Percentiles rank a stretch among this genome's conserved stretches.
Conservation (phyloP, 2,113 vertebrate genomes). For the Tiliqua scincoides region DNA sequence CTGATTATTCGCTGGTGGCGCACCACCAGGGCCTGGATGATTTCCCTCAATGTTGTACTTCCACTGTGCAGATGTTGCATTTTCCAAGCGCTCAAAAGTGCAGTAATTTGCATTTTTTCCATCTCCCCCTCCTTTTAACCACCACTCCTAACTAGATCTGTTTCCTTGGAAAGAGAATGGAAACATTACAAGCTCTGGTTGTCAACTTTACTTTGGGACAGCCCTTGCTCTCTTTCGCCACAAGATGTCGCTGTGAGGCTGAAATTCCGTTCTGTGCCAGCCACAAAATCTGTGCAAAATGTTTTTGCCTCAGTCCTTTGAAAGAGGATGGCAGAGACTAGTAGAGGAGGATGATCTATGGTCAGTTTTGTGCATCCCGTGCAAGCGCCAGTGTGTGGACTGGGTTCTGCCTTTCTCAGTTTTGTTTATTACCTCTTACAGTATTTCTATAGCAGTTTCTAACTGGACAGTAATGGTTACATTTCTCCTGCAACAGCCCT, state of each 20-base stretch:
- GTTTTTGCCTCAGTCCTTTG: background rate
- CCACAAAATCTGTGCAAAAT: background rate
- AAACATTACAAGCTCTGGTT: background rate
- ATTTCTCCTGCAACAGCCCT: background rate
- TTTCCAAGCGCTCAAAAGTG: too few relatives aligned
- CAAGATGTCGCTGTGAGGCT: slow-evolving; percentile 69
- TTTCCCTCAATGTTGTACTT: too few relatives aligned
- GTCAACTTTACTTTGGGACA: fast-evolving
- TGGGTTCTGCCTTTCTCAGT: background rate
- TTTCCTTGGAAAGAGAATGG: background rate
- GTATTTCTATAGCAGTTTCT: background rate
- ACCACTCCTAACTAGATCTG: background rate
- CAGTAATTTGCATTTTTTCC: too few relatives aligned
- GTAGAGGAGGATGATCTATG: background rate
- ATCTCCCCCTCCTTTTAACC: too few relatives aligned
- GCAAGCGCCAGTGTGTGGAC: background rate
- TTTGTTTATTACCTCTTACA: background rate
- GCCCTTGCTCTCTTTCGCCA: slow-evolving; percentile 21
- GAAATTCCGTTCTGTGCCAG: background rate
- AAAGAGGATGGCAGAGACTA: background rate
- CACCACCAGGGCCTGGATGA: too few relatives aligned
- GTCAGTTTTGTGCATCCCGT: background rate
- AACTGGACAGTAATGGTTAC: background rate
- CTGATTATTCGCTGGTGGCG: too few relatives aligned
- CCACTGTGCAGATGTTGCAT: too few relatives aligned